Conservation (phyloP, 2,888 invertebrate species). For the Yponomeuta plumbellus region DNA sequence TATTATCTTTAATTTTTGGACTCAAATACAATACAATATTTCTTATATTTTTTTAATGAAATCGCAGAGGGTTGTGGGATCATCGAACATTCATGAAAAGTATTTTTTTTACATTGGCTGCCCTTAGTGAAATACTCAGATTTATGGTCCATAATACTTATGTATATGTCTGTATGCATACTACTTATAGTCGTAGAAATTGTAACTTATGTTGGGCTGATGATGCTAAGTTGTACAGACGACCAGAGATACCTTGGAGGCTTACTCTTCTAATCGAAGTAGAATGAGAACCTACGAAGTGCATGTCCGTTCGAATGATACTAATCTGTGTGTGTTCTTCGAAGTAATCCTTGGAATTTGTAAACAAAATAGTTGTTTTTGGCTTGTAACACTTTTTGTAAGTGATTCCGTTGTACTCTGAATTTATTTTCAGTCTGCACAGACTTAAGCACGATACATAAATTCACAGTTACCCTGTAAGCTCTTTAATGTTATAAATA, state of each 20-base stretch:
- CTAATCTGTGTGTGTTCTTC: conserved; percentile 41
- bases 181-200: conserved; percentile 2
- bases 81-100: conserved; percentile 33
- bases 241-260: background rate
- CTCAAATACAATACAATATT: no score
- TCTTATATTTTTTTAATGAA: conserved; percentile 19
- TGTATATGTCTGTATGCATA: conserved; percentile 8
- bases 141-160: conserved; percentile 10
- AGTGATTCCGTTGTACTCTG: no score
- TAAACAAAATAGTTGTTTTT: background rate
- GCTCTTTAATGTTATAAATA: no score
- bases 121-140: conserved; percentile 27
- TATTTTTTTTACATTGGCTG: conserved; percentile 29
- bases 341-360: conserved; percentile 18
- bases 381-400: no score
- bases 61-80: conserved; percentile 38
- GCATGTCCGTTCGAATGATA: conserved; percentile 15
- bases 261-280: no score
- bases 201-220: background rate
- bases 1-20: conserved; percentile 8
- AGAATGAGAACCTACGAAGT: no score
- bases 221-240: conserved; percentile 9
- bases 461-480: no score
- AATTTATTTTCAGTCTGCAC: no score
- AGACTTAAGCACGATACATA: no score